These are phyloP conservation scores for Scartelaos histophorus DNA, from an alignment of 2,113 vertebrate species.

Conservation along the genomic window DNA sequence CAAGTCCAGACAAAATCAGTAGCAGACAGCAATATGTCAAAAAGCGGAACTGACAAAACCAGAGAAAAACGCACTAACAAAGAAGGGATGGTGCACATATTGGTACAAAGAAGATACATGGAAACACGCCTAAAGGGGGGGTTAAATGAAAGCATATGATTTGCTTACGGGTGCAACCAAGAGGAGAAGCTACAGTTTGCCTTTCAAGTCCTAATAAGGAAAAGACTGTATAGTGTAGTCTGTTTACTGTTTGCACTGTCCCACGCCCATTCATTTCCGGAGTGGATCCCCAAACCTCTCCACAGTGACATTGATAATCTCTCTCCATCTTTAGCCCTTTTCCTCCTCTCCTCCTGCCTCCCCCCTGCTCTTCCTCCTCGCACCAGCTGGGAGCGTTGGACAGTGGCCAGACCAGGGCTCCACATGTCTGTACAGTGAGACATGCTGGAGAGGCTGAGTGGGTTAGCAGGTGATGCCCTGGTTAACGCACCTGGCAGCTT, in stretches of 20 bases:
- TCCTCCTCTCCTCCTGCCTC: slow-evolving; percentile 27
- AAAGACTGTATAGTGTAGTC: slow-evolving; percentile 1
- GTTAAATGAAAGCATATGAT: slow-evolving; percentile 13
- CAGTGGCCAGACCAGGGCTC: slow-evolving; percentile 35
- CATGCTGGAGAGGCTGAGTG: slow-evolving; percentile 27
- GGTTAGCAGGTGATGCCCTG: slow-evolving; percentile 72
- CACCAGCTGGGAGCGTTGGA: slow-evolving; percentile 49
- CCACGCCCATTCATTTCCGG: slow-evolving; percentile 37
- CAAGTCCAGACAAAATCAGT: neutral
- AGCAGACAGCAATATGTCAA: neutral
- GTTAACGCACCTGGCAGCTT: slow-evolving; percentile 73
- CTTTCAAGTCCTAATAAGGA: slow-evolving; percentile 30
- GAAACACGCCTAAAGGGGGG: neutral
- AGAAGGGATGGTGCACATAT: neutral
- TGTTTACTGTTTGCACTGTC: slow-evolving; percentile 39
- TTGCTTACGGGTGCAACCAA: neutral
- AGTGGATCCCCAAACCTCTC: slow-evolving; percentile 41
- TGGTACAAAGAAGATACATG: neutral
- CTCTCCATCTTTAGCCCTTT: slow-evolving; percentile 45
- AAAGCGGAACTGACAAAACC: neutral
- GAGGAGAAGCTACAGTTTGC: neutral
- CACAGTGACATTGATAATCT: slow-evolving; percentile 57
- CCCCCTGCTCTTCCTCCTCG: slow-evolving; percentile 25
- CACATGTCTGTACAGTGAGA: slow-evolving; percentile 43
- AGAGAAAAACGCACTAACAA: neutral